Percentiles rank a stretch among this genome's conserved stretches.
Conservation (phyloP, 1,140 invertebrate species). For the Helicorthomorpha holstii region DNA sequence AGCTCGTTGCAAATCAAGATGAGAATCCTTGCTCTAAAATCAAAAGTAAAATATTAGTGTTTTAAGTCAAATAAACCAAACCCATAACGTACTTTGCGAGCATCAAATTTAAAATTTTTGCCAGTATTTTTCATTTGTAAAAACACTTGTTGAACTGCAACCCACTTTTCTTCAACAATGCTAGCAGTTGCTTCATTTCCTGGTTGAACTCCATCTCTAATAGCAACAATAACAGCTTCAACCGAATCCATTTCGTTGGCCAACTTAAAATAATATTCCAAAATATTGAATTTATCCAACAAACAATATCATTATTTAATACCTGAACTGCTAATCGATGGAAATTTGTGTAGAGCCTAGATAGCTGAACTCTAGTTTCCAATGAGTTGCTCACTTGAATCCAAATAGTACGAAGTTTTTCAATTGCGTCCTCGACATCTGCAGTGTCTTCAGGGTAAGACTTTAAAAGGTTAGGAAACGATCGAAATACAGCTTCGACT, state of each 20-base stretch:
- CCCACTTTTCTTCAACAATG: constrained; percentile 41
- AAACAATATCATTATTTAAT: neutral
- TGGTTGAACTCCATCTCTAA: neutral
- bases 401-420: constrained; percentile 43
- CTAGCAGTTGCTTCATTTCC: constrained; percentile 5
- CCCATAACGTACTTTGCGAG: constrained; percentile 37
- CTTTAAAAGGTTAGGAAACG: constrained; percentile 45
- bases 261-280: constrained; percentile 23
- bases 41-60: no score
- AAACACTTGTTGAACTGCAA: constrained; percentile 37
- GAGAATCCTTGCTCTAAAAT: constrained; percentile 48
- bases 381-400: constrained; percentile 40
- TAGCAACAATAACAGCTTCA: constrained; percentile 25
- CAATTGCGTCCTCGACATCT: constrained; percentile 43
- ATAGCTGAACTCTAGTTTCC: constrained; percentile 38
- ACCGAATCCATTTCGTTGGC: constrained; percentile 45
- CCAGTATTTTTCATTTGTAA: constrained; percentile 40
- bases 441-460: constrained; percentile 42
- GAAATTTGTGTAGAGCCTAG: constrained; percentile 51
- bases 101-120: constrained; percentile 46
- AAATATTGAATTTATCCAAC: neutral
- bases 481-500: constrained; percentile 39
- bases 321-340: constrained; percentile 45
- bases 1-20: constrained; percentile 51
- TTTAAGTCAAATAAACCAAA: no score